A percentile compares a stretch with the other conserved stretches of the same genome.
Evolutionary conservation across 2,888 invertebrate species (phyloP).

Genomic region (Gymnoscelis rufifasciata): DNA sequence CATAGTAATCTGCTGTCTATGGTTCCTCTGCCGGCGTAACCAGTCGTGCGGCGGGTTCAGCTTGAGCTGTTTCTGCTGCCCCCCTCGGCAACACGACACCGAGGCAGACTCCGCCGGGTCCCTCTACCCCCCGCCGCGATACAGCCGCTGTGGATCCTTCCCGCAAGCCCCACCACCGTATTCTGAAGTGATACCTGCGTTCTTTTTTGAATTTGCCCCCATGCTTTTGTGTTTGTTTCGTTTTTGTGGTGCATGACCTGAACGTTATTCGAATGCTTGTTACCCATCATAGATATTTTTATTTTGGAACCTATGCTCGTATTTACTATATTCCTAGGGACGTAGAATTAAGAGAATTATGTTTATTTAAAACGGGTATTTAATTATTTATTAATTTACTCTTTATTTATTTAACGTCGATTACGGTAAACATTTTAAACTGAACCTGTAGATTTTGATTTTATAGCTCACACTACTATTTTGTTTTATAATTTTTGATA

Average conservation of each 20-base stretch:
- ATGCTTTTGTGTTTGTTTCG: constrained; percentile 28
- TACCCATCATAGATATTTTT: neutral
- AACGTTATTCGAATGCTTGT: too few relatives aligned
- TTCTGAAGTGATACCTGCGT: constrained; percentile 82
- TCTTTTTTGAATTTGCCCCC: too few relatives aligned
- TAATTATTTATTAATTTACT: too few relatives aligned
- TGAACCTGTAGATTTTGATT: too few relatives aligned
- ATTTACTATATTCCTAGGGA: too few relatives aligned
- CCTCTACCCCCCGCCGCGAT: constrained; percentile 90
- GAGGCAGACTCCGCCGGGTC: constrained; percentile 89
- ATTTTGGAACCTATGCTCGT: neutral
- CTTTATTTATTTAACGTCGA: too few relatives aligned
- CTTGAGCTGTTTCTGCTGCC: constrained; percentile 56
- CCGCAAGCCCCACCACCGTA: constrained; percentile 91
- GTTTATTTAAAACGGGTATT: too few relatives aligned
- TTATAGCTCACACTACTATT: too few relatives aligned
- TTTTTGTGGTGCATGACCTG: constrained; percentile 23
- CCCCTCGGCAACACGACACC: constrained; percentile 69
- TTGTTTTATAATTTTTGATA: neutral
- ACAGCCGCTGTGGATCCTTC: constrained; percentile 90
- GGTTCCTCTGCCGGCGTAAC: constrained; percentile 48
- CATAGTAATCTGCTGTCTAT: constrained; percentile 84
- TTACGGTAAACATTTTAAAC: too few relatives aligned
- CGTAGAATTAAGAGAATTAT: too few relatives aligned
- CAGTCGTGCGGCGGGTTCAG: constrained; percentile 31